A percentile compares a stretch with the other conserved stretches of the same genome.
These are phyloP conservation scores for Rousettus madagascariensis DNA, from an alignment of 2,797 vertebrate genomes.

Conservation along the genomic window DNA sequence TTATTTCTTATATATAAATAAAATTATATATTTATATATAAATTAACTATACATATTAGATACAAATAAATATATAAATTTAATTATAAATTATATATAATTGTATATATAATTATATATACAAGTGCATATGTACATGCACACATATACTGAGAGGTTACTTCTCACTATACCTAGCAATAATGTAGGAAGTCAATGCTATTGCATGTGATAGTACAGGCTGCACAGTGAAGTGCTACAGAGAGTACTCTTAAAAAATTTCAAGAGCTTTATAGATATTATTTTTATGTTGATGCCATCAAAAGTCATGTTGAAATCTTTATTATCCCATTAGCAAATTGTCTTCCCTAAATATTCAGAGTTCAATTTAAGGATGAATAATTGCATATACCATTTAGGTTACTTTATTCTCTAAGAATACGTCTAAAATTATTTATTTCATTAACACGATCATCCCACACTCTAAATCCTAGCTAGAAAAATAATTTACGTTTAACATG, in stretches of 20 bases:
- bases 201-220: not conserved
- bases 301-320: not conserved
- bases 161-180: not conserved
- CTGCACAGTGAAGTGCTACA: not conserved
- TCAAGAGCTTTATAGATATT: not conserved
- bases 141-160: not conserved
- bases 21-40: too few species aligned
- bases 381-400: not conserved
- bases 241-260: not conserved
- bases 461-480: not conserved
- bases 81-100: too few species aligned
- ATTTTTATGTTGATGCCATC: not conserved
- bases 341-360: not conserved
- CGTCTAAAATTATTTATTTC: not conserved
- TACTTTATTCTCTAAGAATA: not conserved
- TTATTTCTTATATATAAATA: too few species aligned
- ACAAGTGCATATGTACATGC: not conserved
- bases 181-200: not conserved
- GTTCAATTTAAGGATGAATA: not conserved
- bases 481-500: not conserved
- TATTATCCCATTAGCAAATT: not conserved
- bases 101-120: not conserved
- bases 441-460: not conserved
- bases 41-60: too few species aligned
- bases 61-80: too few species aligned